Evolutionary conservation across 2,888 invertebrate species (phyloP).

Genomic region (Carabus problematicus): DNA sequence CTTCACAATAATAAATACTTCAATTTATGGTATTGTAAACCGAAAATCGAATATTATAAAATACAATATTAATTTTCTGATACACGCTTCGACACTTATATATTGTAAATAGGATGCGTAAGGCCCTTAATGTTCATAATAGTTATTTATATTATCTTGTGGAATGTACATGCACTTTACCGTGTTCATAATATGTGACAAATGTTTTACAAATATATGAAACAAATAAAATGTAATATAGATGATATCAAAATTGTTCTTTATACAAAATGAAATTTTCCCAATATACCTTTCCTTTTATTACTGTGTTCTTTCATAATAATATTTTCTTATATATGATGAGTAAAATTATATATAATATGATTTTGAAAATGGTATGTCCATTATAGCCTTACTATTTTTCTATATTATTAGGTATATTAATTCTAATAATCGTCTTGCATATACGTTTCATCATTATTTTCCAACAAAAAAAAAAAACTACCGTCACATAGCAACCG

Average conservation of each 20-base stretch:
- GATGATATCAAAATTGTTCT: slow-evolving; percentile 26
- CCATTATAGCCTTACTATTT: too few relatives aligned
- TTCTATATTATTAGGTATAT: too few relatives aligned
- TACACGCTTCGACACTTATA: too few relatives aligned
- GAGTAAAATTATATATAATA: too few relatives aligned
- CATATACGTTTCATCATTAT: not conserved
- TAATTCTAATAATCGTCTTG: too few relatives aligned
- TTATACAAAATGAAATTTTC: slow-evolving; percentile 2
- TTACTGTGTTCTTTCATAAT: too few relatives aligned
- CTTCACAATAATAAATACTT: too few relatives aligned
- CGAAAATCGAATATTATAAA: not conserved
- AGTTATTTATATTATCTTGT: slow-evolving; percentile 11
- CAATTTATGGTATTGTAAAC: not conserved
- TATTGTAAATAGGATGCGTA: slow-evolving; percentile 14
- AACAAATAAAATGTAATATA: slow-evolving; percentile 47
- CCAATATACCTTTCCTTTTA: too few relatives aligned
- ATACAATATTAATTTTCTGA: too few relatives aligned
- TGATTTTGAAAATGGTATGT: too few relatives aligned
- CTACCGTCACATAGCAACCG: slow-evolving; percentile 21
- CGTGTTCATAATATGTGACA: slow-evolving; percentile 43
- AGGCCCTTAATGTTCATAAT: not conserved
- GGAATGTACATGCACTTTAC: slow-evolving; percentile 16
- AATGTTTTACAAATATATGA: slow-evolving; percentile 43
- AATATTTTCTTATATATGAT: too few relatives aligned
- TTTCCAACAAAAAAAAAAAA: not conserved